A percentile compares a stretch with the other conserved stretches of the same genome.
These are phyloP conservation scores for Psix sp. DNA, from an alignment of 1,140 invertebrate genomes.

Conservation along the genomic window DNA sequence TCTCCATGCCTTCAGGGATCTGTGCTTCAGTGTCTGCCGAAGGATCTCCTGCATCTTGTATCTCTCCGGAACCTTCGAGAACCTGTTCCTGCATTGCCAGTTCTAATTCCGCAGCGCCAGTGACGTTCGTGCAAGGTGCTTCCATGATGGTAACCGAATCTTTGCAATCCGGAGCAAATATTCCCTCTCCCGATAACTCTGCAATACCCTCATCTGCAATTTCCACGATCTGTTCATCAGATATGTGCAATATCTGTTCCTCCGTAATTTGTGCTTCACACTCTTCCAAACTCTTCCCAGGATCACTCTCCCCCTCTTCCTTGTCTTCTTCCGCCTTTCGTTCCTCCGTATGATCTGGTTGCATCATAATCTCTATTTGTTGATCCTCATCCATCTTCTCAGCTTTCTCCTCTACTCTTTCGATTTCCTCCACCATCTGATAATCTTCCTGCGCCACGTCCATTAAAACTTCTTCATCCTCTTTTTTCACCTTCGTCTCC, in stretches of 20 bases:
- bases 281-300: slow-evolving; percentile 51
- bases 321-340: slow-evolving; percentile 23
- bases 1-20: slow-evolving; percentile 74
- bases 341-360: slow-evolving; percentile 25
- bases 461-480: background rate
- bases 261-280: slow-evolving; percentile 60
- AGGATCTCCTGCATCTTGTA: slow-evolving; percentile 49
- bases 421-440: slow-evolving; percentile 57
- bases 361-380: slow-evolving; percentile 32
- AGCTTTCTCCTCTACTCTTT: slow-evolving; percentile 17
- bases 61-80: slow-evolving; percentile 12
- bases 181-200: slow-evolving; percentile 63
- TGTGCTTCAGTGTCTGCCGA: slow-evolving; percentile 66
- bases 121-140: slow-evolving; percentile 21
- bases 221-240: slow-evolving; percentile 63
- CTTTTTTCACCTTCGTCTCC: background rate
- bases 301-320: slow-evolving; percentile 29
- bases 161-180: slow-evolving; percentile 66
- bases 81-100: slow-evolving; percentile 41
- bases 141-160: slow-evolving; percentile 36
- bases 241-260: slow-evolving; percentile 63
- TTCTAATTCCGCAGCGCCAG: slow-evolving; percentile 18
- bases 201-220: slow-evolving; percentile 62
- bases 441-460: slow-evolving; percentile 13
- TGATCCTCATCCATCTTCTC: slow-evolving; percentile 31